These are phyloP conservation scores for Mactromeris polynyma DNA, from an alignment of 2,888 invertebrate species.

Conservation along the genomic window DNA sequence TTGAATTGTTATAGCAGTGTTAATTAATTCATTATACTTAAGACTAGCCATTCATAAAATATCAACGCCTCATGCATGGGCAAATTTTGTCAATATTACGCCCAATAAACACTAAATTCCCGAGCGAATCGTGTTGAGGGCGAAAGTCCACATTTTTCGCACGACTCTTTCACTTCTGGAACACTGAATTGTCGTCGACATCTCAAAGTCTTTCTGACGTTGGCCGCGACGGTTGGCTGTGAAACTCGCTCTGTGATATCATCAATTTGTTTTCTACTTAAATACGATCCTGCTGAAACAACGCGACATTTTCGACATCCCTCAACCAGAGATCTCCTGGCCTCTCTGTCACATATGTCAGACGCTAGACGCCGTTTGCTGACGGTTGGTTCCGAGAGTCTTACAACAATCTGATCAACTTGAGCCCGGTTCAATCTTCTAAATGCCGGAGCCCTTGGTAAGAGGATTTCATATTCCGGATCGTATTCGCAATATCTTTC, in stretches of 20 bases:
- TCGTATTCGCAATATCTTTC: constrained; percentile 61
- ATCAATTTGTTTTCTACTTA: constrained; percentile 34
- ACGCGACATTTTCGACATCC: constrained; percentile 40
- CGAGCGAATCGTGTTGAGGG: constrained; percentile 57
- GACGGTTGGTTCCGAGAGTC: constrained; percentile 68
- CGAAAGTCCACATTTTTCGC: constrained; percentile 47
- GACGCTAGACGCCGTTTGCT: constrained; percentile 57
- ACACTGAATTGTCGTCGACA: constrained; percentile 37
- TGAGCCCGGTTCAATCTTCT: constrained; percentile 54
- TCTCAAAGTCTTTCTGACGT: constrained; percentile 52
- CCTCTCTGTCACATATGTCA: constrained; percentile 53
- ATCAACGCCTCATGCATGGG: background rate
- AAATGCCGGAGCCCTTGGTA: constrained; percentile 74
- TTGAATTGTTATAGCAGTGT: background rate
- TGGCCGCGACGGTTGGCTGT: constrained; percentile 59
- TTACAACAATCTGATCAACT: constrained; percentile 65
- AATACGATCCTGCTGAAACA: background rate
- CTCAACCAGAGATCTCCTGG: constrained; percentile 41
- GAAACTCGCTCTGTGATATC: constrained; percentile 55
- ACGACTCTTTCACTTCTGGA: constrained; percentile 46
- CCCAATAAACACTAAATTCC: constrained; percentile 43
- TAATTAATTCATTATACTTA: background rate
- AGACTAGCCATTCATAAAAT: background rate
- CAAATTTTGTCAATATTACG: background rate
- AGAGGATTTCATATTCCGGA: constrained; percentile 51